Evolutionary conservation across 2,888 invertebrate species (phyloP).

Genomic region (Branchipolynoe longqiensis): DNA sequence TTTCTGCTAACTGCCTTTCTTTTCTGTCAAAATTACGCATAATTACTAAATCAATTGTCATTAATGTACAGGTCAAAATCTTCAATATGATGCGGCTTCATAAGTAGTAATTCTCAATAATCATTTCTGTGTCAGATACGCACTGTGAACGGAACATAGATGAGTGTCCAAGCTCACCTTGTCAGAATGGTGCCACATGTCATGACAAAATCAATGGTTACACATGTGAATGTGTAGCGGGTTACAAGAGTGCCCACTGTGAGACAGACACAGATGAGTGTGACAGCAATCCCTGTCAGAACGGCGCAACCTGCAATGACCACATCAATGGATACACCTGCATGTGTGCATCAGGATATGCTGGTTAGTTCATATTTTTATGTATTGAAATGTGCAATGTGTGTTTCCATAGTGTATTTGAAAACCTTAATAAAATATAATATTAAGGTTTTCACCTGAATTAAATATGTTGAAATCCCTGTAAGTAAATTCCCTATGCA

Average conservation of each 20-base stretch:
- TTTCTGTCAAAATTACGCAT: no score
- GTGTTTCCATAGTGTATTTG: not conserved
- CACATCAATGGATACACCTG: conserved; percentile 60
- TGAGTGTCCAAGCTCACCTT: conserved; percentile 41
- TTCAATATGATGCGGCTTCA: not conserved
- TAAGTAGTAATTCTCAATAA: not conserved
- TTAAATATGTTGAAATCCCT: no score
- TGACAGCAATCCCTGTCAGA: conserved; percentile 83
- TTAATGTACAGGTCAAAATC: no score
- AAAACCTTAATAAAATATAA: no score
- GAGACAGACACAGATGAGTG: conserved; percentile 43
- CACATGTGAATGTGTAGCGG: conserved; percentile 34
- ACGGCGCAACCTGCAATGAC: conserved; percentile 90
- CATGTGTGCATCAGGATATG: conserved; percentile 56
- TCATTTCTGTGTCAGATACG: not conserved
- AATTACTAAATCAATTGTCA: no score
- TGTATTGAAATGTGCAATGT: no score
- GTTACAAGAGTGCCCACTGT: conserved; percentile 36
- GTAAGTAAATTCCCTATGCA: no score
- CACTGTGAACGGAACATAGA: conserved; percentile 72
- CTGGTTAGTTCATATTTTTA: not conserved
- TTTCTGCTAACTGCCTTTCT: no score
- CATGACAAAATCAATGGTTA: conserved; percentile 16
- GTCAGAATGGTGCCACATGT: conserved; percentile 31
- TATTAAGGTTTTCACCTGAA: no score